Evolutionary conservation across 1,140 invertebrate genomes (phyloP).

Genomic region (Hylyphantes graminicola): DNA sequence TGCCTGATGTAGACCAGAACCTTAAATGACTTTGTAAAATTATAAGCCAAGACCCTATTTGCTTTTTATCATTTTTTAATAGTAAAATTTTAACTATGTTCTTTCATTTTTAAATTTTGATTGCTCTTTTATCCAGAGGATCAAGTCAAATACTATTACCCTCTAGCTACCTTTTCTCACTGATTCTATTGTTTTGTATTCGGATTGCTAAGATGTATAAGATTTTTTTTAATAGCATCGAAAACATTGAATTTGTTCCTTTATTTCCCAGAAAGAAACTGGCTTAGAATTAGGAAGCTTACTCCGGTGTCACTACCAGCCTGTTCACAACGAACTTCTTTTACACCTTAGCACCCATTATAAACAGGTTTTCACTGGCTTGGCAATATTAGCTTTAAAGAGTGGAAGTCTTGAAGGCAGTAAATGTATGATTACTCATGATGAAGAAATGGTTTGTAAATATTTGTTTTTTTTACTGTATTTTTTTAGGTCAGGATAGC

Average conservation of each 20-base stretch:
- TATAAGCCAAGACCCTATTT: too few relatives aligned
- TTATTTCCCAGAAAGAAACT: conserved; percentile 64
- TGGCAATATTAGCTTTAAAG: conserved; percentile 66
- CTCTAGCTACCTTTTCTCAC: too few relatives aligned
- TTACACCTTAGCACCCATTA: conserved; percentile 67
- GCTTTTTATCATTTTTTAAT: too few relatives aligned
- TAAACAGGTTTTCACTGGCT: conserved; percentile 67
- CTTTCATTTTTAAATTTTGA: too few relatives aligned
- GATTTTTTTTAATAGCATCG: neutral
- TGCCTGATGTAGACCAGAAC: too few relatives aligned
- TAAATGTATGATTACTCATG: conserved; percentile 63
- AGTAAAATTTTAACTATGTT: too few relatives aligned
- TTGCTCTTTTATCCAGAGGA: too few relatives aligned
- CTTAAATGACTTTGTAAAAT: too few relatives aligned
- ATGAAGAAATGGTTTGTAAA: conserved; percentile 65
- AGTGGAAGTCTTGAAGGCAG: conserved; percentile 64
- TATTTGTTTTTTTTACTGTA: neutral
- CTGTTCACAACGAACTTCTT: conserved; percentile 68
- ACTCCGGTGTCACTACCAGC: conserved; percentile 66
- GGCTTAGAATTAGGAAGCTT: conserved; percentile 66
- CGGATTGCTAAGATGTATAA: neutral
- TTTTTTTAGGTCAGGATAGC: too few relatives aligned
- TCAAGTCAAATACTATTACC: too few relatives aligned
- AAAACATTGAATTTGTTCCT: conserved; percentile 7
- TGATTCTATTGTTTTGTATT: too few relatives aligned